Conservation (phyloP, 2,797 vertebrate species). For the Danio jaintianensis region DNA sequence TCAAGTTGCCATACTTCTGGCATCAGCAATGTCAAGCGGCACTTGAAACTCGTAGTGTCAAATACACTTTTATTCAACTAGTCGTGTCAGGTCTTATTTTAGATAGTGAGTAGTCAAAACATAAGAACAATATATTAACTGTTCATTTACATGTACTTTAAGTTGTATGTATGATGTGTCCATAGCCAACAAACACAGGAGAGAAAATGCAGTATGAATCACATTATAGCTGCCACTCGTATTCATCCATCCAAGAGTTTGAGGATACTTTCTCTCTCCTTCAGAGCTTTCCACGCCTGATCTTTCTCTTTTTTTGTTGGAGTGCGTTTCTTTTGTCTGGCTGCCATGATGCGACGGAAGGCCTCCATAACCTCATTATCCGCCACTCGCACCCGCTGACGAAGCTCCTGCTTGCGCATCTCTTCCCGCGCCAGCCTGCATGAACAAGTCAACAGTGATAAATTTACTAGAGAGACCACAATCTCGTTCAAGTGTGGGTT, state of each 20-base stretch:
- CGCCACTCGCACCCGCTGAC: slow-evolving; percentile 93
- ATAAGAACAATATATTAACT: background rate
- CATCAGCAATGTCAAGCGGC: background rate
- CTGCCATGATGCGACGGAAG: slow-evolving; percentile 97
- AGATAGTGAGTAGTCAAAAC: background rate
- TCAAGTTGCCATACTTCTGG: slow-evolving; percentile 13
- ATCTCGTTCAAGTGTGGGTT: too few species aligned
- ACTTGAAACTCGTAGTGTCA: slow-evolving; percentile 18
- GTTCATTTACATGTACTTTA: slow-evolving; percentile 1
- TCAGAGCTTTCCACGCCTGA: slow-evolving; percentile 97
- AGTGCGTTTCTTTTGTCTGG: slow-evolving; percentile 96
- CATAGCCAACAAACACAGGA: background rate
- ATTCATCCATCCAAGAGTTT: slow-evolving; percentile 89
- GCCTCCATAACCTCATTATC: slow-evolving; percentile 99
- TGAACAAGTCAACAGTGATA: background rate
- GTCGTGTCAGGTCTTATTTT: background rate
- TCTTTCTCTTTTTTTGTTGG: slow-evolving; percentile 99
- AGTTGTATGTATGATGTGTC: slow-evolving; percentile 20
- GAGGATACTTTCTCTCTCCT: slow-evolving; percentile 96
- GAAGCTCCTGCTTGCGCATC: slow-evolving; percentile 93
- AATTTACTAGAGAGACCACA: too few species aligned
- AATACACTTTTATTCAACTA: slow-evolving; percentile 13
- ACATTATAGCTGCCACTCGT: background rate
- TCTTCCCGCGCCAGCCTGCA: slow-evolving; percentile 93
- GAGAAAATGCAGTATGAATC: background rate